Percentiles rank a stretch among this genome's conserved stretches.
Evolutionary conservation across 2,888 invertebrate species (phyloP).

Genomic region (Dorcus hopei): DNA sequence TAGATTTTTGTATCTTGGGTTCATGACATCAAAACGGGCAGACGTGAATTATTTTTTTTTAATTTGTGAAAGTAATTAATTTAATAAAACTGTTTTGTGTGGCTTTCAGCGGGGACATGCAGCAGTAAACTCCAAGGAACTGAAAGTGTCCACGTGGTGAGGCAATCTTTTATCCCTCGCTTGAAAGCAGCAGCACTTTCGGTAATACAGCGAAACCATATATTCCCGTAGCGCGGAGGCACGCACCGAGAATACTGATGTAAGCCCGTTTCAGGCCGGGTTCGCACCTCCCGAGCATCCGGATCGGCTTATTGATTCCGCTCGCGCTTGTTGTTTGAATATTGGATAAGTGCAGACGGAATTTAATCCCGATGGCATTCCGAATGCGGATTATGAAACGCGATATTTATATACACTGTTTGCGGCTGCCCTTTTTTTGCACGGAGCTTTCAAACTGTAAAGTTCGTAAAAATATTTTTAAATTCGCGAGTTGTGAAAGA

Average conservation of each 20-base stretch:
- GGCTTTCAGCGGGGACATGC: not conserved
- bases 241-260: slow-evolving; percentile 33
- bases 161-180: slow-evolving; percentile 23
- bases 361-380: slow-evolving; percentile 41
- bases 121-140: slow-evolving; percentile 7
- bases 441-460: no score
- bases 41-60: no score
- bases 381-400: slow-evolving; percentile 21
- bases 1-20: no score
- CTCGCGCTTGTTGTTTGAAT: slow-evolving; percentile 42
- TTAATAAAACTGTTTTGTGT: no score
- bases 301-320: slow-evolving; percentile 41
- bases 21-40: no score
- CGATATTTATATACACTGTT: slow-evolving; percentile 10
- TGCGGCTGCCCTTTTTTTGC: not conserved
- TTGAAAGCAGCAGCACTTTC: slow-evolving; percentile 16
- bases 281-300: slow-evolving; percentile 22
- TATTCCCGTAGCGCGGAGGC: slow-evolving; percentile 22
- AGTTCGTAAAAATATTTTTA: no score
- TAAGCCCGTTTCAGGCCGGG: slow-evolving; percentile 23
- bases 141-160: slow-evolving; percentile 22
- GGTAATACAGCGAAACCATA: slow-evolving; percentile 27
- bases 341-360: slow-evolving; percentile 42
- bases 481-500: no score
- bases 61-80: no score